Evolutionary conservation across 1,140 invertebrate species (phyloP), one percentile per base, ranked within the genome.

Genomic region (Anthonomus grandis): DNA sequence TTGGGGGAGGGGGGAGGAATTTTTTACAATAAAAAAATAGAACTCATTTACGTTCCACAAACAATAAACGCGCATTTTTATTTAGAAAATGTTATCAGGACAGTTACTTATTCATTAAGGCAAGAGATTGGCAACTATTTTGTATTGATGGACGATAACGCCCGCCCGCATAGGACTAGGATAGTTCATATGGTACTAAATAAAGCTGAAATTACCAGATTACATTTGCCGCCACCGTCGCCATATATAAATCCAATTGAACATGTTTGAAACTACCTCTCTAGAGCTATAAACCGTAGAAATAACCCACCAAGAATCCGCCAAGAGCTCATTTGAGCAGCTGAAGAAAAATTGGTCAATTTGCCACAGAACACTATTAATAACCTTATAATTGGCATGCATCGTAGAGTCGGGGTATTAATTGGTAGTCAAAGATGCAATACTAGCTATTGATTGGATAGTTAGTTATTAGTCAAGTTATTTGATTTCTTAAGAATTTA

Each of bases 211-310:
- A 57, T 57, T n/a, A 18, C 2, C n/a, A 21, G 17, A 57, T 38
- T 57, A 25, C n/a, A 57, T 12, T 52, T n/a, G 48, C 54, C 48
- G n/a, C 13, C 54, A 5, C 9, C 31, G 9, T 57, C 27, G 13
- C 54, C 54, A 22, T 27, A 57, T 18, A 57, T 57, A 42, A 47
- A 46, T 46, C 52, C 52, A 25, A 46, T 55, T 15, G 51, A 53
- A 21, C 51, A 53, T 25, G 39, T 46, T 12, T 47, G 39, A 19
- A 42, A 55, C 34, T 4, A 45, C 18, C 15, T 55, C 15, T 37
- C 17, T 6, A 51, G 49, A 45, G 36, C 34, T n/a, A 51, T 51
- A n/a, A 2, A 3, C 47, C 6, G 12, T 18, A 24, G 47, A 4
- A 10, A 9, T 21, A 21, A 21, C 15, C 44, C 44, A 8, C 44